phyloP scores from a whole-genome alignment of 2,888 invertebrate genomes.

The Lordiphosa fenestrarum region DNA sequence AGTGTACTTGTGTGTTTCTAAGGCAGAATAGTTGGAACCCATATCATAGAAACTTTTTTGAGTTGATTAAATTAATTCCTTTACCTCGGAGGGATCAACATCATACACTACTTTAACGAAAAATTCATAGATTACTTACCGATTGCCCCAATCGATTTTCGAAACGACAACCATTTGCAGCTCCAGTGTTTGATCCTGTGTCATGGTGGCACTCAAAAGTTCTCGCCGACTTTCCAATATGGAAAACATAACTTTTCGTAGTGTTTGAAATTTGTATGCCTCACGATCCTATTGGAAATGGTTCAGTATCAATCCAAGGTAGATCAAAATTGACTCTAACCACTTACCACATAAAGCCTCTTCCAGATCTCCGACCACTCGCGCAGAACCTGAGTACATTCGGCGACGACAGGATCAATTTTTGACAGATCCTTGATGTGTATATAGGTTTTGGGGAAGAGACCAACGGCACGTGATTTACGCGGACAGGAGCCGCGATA shows the following conservation, averaged over 20 bases:
- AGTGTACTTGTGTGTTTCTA: too few species aligned
- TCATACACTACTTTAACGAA: background rate
- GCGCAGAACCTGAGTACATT: slow-evolving; percentile 93
- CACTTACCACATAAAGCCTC: slow-evolving; percentile 91
- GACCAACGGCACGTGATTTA: slow-evolving; percentile 84
- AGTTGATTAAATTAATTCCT: too few species aligned
- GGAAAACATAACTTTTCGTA: slow-evolving; percentile 94
- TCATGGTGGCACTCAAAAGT: slow-evolving; percentile 92
- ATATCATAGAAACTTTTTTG: too few species aligned
- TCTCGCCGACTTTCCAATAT: slow-evolving; percentile 92
- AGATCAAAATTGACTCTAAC: background rate
- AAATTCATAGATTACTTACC: slow-evolving; percentile 82
- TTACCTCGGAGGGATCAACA: too few species aligned
- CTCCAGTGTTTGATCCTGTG: slow-evolving; percentile 94
- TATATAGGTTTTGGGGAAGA: slow-evolving; percentile 92
- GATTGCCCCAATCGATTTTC: slow-evolving; percentile 97
- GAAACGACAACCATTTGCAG: slow-evolving; percentile 92
- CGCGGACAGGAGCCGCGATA: slow-evolving; percentile 92
- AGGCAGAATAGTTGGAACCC: too few species aligned
- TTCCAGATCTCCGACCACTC: slow-evolving; percentile 98
- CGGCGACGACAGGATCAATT: slow-evolving; percentile 94
- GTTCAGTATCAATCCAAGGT: too few species aligned
- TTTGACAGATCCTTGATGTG: slow-evolving; percentile 92
- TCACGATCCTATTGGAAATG: slow-evolving; percentile 85
- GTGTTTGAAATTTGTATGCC: slow-evolving; percentile 90